phyloP scores from a whole-genome alignment of 2,888 invertebrate genomes.

The Elysia crispata region DNA sequence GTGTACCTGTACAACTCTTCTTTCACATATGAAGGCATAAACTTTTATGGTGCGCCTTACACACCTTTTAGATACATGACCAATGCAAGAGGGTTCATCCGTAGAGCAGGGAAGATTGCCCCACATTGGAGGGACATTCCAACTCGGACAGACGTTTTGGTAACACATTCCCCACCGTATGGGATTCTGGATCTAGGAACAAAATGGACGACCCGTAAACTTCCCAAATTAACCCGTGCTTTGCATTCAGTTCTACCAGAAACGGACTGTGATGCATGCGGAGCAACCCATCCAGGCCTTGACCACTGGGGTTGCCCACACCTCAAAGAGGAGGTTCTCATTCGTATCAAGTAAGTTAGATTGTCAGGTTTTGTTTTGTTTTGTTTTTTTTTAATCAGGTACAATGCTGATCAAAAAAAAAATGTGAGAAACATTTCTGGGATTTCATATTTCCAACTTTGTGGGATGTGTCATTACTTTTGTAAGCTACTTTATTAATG shows the following conservation, averaged over 20 bases:
- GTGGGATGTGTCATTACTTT: no score
- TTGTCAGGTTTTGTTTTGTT: not conserved
- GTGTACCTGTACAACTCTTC: conserved; percentile 69
- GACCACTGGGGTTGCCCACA: conserved; percentile 63
- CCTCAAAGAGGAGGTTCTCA: conserved; percentile 57
- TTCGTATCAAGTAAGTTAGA: conserved; percentile 64
- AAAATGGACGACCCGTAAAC: conserved; percentile 47
- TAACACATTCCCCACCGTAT: conserved; percentile 71
- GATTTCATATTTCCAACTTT: no score
- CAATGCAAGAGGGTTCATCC: conserved; percentile 64
- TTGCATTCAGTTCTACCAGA: conserved; percentile 22
- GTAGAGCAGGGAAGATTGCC: conserved; percentile 55
- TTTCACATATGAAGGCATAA: conserved; percentile 64
- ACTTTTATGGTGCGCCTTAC: conserved; percentile 73
- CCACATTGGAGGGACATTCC: conserved; percentile 67
- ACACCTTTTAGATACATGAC: conserved; percentile 58
- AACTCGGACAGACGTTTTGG: conserved; percentile 67
- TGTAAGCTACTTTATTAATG: no score
- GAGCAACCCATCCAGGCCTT: conserved; percentile 53
- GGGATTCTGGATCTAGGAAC: conserved; percentile 64
- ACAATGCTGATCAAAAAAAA: no score
- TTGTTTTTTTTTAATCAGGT: not conserved
- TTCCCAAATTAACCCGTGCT: conserved; percentile 31
- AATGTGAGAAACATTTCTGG: no score
- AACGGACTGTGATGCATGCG: conserved; percentile 40